Percentiles rank a stretch among this genome's conserved stretches.
Evolutionary conservation across 2,797 vertebrate genomes (phyloP).

Genomic region (Chlorospingus flavigularis): DNA sequence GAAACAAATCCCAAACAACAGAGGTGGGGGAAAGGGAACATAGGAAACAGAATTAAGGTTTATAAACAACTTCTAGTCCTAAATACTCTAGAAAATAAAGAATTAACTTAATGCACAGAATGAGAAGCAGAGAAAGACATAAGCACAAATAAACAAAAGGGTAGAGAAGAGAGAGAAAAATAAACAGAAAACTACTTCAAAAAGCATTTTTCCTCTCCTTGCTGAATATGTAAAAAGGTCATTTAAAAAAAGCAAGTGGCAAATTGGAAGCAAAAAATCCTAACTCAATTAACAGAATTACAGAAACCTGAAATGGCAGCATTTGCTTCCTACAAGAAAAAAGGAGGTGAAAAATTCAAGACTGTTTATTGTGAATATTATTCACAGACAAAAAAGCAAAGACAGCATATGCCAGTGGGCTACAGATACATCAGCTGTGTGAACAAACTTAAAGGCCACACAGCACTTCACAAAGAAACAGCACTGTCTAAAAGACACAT

Average conservation of each 20-base stretch:
- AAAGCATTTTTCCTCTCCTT: neutral
- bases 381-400: neutral
- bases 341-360: neutral
- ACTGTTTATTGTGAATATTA: neutral
- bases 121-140: neutral
- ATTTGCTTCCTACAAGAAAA: neutral
- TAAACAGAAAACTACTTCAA: neutral
- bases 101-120: neutral
- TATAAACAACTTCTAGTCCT: neutral
- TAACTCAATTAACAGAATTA: neutral
- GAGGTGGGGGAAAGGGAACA: neutral
- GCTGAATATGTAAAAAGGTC: neutral
- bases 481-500: neutral
- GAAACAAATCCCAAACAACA: neutral
- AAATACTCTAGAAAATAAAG: neutral
- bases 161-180: neutral
- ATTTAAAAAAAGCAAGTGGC: neutral
- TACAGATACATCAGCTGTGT: neutral
- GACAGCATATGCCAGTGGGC: neutral
- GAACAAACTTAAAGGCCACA: neutral
- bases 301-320: neutral
- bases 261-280: neutral
- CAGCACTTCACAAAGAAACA: neutral
- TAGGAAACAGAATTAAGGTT: neutral
- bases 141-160: neutral